A percentile compares a stretch with the other conserved stretches of the same genome.
These are phyloP conservation scores for Scatophagus argus DNA, from an alignment of 2,113 vertebrate genomes.

Conservation along the genomic window DNA sequence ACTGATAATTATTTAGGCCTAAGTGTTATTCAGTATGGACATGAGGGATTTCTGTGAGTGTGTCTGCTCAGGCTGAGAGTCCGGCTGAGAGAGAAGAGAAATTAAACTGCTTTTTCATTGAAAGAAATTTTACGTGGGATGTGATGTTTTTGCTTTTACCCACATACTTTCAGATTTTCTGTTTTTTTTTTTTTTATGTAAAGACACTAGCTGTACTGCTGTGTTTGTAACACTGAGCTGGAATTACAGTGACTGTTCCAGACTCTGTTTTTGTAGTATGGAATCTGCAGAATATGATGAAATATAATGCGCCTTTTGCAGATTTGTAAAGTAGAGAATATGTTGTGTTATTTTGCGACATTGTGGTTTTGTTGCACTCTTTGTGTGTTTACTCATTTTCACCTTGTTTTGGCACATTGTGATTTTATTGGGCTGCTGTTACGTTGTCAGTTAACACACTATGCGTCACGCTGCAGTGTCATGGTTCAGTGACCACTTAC, in stretches of 20 bases:
- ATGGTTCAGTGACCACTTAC: constrained; percentile 40
- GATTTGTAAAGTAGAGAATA: neutral
- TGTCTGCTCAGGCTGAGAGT: neutral
- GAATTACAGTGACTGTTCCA: constrained; percentile 1
- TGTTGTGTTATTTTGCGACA: constrained; percentile 6
- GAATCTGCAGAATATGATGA: neutral
- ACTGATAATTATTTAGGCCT: neutral
- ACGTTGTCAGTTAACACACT: constrained; percentile 45
- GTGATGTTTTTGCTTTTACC: neutral
- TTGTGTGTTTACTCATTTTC: constrained; percentile 31
- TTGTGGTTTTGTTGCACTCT: constrained; percentile 22
- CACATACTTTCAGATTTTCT: neutral
- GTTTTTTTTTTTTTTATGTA: neutral
- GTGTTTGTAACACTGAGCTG: constrained; percentile 5
- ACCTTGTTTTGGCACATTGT: constrained; percentile 27
- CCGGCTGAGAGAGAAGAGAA: neutral
- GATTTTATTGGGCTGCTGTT: constrained; percentile 23
- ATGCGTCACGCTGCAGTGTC: constrained; percentile 34
- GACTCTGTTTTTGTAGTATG: neutral
- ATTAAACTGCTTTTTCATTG: neutral
- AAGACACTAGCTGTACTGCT: neutral
- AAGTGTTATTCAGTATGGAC: neutral
- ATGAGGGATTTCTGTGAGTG: neutral
- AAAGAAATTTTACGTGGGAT: too few relatives aligned
- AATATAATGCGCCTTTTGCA: neutral